Conservation (phyloP, 23 tunicate genomes). For the Phallusia fumigata region DNA sequence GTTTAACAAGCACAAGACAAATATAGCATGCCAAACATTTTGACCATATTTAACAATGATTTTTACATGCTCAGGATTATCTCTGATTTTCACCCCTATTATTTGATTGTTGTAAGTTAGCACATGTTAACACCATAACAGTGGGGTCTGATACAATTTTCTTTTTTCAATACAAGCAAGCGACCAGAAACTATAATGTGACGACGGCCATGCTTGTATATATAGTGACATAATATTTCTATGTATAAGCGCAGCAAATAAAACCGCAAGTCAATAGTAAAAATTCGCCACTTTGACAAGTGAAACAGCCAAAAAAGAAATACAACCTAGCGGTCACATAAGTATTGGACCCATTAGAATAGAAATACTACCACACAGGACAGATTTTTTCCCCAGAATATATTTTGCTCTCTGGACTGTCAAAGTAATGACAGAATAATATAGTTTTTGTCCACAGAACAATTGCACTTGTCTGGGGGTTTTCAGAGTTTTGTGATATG, state of each 20-base stretch:
- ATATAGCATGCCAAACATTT: no score
- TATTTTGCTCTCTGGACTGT: background rate
- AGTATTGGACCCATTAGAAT: no score
- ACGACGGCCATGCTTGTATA: background rate
- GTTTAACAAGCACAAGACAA: no score
- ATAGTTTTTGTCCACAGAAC: constrained; percentile 8
- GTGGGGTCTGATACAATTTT: no score
- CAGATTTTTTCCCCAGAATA: background rate
- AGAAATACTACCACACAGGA: no score
- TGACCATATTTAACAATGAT: no score
- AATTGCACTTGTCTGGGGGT: background rate
- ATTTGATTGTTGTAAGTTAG: no score
- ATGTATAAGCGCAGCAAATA: constrained; percentile 9
- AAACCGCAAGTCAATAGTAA: background rate
- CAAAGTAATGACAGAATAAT: background rate
- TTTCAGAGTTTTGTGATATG: background rate
- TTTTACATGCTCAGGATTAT: no score
- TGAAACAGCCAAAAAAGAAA: background rate
- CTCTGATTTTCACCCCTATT: no score
- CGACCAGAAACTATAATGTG: background rate
- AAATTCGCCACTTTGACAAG: background rate
- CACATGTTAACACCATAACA: no score
- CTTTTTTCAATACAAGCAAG: background rate
- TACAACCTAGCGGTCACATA: background rate
- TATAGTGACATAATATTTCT: constrained; percentile 10